Base-by-base conservation (phyloP, 2,113 vertebrate species). In the pig (Sus scrofa) region DNA sequence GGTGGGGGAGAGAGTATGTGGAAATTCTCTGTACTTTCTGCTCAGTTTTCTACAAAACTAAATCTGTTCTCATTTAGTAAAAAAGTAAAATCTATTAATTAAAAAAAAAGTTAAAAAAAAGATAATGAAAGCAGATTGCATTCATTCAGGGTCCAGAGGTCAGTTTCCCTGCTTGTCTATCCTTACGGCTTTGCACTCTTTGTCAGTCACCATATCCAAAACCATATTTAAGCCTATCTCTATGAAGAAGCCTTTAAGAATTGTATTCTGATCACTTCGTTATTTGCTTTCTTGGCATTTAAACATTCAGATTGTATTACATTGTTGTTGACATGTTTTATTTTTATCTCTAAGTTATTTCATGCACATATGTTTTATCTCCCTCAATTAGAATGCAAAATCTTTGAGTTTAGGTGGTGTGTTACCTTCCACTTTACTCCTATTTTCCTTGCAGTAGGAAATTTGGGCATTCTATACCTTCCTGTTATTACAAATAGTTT, bases 311-410 rank as follows among this genome's bases (percentile, higher is more conserved):
- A 96, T 86, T 95, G 86, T 91, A 96, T 94, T 96, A 87, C 95
- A 74, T 95, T 89, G 86, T 96, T 95, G 96, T 96, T 97, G 95
- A 97, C 75, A 83, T 97, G 95, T 95, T 98, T 97, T 97, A 96
- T 97, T 97, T 98, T 98, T 97, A 96, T 96, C 91, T 96, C 86
- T 60, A 92, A 96, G 94, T 96, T 96, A 95, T 89, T 96, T 95
- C 83, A 63, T 85, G 93, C 83, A 86, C 96, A 97, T 95, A 96
- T 95, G 95, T 91, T 97, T 97, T 95, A 96, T 96, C 93, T 97
- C 62, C 70, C 89, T 96, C 94, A 94, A 89, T 96, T 94, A 96
- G 71, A 86, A 67, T 39, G 58, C 65, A 95, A 74, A 94, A 82
- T 93, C 50, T 96, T 91, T 70, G 32, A 37, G 14, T 91, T 95